phyloP scores from a whole-genome alignment of 2,888 invertebrate species.

The Metalampra italica region DNA sequence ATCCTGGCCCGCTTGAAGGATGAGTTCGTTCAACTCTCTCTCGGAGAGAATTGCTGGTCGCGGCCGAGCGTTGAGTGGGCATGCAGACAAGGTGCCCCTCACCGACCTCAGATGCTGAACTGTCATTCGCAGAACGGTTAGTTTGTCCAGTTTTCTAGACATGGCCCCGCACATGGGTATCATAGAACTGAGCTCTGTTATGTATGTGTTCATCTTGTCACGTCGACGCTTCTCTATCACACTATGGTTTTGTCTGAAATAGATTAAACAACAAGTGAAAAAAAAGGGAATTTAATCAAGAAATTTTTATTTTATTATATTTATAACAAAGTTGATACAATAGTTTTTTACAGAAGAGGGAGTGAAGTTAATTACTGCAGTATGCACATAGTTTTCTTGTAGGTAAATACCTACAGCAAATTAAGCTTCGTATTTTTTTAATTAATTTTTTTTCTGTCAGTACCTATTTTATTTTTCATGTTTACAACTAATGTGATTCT shows the following conservation, averaged over 20 bases:
- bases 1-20: slow-evolving; percentile 89
- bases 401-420: too few species aligned
- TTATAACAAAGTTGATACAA: too few species aligned
- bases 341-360: too few species aligned
- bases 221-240: slow-evolving; percentile 96
- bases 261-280: too few species aligned
- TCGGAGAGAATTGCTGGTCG: slow-evolving; percentile 91
- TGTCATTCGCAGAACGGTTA: slow-evolving; percentile 94
- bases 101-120: slow-evolving; percentile 93
- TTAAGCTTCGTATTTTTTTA: too few species aligned
- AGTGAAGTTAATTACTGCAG: too few species aligned
- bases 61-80: slow-evolving; percentile 84
- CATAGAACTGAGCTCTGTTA: slow-evolving; percentile 92
- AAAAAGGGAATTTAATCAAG: too few species aligned
- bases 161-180: slow-evolving; percentile 96
- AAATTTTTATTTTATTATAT: too few species aligned
- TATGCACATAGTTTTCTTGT: too few species aligned
- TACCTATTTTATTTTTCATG: too few species aligned
- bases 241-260: slow-evolving; percentile 94
- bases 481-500: too few species aligned
- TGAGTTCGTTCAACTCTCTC: slow-evolving; percentile 90
- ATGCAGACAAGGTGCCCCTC: slow-evolving; percentile 66
- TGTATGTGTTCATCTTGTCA: slow-evolving; percentile 98
- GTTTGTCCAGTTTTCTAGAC: slow-evolving; percentile 95
- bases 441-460: too few species aligned